Conservation (phyloP, 23 tunicate species). For the Styela clava region DNA sequence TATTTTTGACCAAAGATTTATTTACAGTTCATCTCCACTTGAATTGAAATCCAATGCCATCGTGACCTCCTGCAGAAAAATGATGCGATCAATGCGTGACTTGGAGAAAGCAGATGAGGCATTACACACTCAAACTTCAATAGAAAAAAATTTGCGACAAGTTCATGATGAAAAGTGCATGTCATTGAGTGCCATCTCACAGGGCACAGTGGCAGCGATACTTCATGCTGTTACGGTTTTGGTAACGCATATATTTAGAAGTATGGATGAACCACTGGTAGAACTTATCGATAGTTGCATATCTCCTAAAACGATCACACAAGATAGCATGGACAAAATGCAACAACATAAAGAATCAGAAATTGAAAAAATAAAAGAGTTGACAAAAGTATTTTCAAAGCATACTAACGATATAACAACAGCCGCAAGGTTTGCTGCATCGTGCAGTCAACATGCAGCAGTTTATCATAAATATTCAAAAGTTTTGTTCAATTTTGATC, state of each 20-base stretch:
- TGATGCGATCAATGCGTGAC: conserved; percentile 11
- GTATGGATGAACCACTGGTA: conserved; percentile 7
- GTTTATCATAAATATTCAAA: conserved; percentile 17
- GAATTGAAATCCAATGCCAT: conserved; percentile 6
- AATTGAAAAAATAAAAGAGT: not conserved
- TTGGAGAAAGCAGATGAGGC: conserved; percentile 5
- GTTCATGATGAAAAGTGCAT: conserved; percentile 9
- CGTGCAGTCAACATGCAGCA: conserved; percentile 13
- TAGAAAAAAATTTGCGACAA: not conserved
- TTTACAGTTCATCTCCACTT: conserved; percentile 5
- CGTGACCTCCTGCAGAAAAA: conserved; percentile 3
- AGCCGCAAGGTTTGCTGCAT: conserved; percentile 16
- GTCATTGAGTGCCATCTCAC: not conserved
- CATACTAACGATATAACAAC: not conserved
- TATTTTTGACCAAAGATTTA: too few relatives aligned
- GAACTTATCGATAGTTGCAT: conserved; percentile 14
- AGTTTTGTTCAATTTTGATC: not conserved
- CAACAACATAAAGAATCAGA: not conserved
- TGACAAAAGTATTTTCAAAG: not conserved
- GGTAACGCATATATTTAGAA: not conserved
- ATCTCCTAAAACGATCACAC: not conserved
- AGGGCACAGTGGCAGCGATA: conserved; percentile 10
- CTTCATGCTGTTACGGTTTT: conserved; percentile 3
- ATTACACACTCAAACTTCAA: not conserved
- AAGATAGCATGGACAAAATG: not conserved